These are phyloP conservation scores for Muscicapa adusta DNA, from an alignment of 2,113 vertebrate species.

Conservation along the genomic window DNA sequence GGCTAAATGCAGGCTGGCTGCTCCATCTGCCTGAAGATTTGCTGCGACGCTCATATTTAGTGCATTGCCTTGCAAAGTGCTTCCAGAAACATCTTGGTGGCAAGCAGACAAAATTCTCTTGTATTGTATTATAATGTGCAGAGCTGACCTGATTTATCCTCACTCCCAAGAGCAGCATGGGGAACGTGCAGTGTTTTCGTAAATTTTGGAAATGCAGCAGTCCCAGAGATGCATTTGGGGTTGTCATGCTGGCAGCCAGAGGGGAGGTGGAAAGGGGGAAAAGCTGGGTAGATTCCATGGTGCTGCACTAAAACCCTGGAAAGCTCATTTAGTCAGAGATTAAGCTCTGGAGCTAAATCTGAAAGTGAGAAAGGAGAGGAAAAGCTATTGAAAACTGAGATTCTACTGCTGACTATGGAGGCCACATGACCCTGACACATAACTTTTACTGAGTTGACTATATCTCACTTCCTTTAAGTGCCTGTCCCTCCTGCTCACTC, in stretches of 20 bases:
- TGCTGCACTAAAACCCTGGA: neutral
- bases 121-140: neutral
- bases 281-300: neutral
- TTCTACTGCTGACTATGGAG: conserved; percentile 69
- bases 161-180: fast-evolving
- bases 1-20: neutral
- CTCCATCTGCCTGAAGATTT: conserved; percentile 37
- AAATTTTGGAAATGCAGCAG: neutral
- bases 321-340: conserved; percentile 42
- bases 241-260: neutral
- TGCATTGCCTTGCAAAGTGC: neutral
- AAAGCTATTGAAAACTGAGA: conserved; percentile 56
- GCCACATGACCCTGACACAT: conserved; percentile 84
- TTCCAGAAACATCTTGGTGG: neutral
- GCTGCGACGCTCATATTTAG: conserved; percentile 19
- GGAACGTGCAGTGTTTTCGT: neutral
- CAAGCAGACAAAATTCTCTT: conserved; percentile 18
- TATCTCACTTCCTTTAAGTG: conserved; percentile 95
- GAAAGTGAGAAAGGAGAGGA: conserved; percentile 37
- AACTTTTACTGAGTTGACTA: conserved; percentile 88
- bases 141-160: neutral
- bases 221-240: neutral
- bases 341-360: conserved; percentile 44
- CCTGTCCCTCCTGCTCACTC: conserved; percentile 90
- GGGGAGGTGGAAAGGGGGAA: neutral